These are phyloP conservation scores for Bradypus variegatus DNA, from an alignment of 2,797 vertebrate genomes.

Conservation along the genomic window DNA sequence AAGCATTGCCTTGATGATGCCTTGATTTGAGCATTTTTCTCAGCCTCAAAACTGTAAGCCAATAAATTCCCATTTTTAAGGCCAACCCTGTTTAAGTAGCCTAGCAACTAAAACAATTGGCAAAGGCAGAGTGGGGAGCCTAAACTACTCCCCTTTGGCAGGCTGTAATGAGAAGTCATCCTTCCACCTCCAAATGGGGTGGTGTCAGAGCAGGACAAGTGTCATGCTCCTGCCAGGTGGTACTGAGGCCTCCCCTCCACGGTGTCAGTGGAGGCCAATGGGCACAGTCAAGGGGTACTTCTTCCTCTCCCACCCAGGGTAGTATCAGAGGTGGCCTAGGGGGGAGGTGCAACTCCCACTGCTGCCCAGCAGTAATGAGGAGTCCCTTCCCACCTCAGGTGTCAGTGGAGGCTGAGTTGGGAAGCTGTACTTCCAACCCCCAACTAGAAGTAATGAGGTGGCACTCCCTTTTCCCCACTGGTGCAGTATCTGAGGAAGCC, in stretches of 20 bases:
- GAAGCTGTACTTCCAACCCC: neutral
- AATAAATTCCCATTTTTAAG: too few relatives aligned
- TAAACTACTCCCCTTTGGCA: too few relatives aligned
- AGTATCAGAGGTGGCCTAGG: neutral
- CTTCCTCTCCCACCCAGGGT: neutral
- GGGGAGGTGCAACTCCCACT: neutral
- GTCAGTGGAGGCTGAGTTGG: neutral
- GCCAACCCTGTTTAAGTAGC: too few relatives aligned
- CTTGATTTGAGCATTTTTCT: too few relatives aligned
- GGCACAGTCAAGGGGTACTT: neutral
- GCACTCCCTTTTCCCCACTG: too few relatives aligned
- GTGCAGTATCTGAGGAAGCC: neutral
- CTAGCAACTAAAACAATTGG: too few relatives aligned
- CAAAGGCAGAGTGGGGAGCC: neutral
- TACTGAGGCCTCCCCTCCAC: neutral
- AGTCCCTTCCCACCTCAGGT: neutral
- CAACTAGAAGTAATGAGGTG: neutral
- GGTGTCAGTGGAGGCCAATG: neutral
- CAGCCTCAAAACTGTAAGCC: too few relatives aligned
- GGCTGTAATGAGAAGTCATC: neutral
- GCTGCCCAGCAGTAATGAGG: neutral
- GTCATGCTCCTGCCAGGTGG: neutral
- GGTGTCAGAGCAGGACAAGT: neutral
- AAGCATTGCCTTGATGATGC: too few relatives aligned
- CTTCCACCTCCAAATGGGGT: neutral